Conservation (phyloP, 2,888 invertebrate genomes). For the Achlya flavicornis region DNA sequence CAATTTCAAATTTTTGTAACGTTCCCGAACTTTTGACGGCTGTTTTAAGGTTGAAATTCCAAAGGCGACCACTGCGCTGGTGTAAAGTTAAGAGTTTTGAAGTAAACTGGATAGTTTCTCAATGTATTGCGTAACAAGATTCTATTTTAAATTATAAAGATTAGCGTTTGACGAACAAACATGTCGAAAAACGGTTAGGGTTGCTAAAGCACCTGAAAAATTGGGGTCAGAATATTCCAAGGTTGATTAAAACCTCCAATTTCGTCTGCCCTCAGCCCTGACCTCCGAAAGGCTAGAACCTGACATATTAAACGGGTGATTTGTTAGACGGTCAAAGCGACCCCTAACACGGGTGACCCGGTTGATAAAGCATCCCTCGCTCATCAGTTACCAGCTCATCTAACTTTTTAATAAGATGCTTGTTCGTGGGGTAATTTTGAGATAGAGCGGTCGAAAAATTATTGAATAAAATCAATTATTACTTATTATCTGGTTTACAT, state of each 20-base stretch:
- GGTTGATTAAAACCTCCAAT: no score
- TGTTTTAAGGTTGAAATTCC: not conserved
- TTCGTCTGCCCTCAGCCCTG: not conserved
- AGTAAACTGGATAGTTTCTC: not conserved
- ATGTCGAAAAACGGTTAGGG: no score
- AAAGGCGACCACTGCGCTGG: not conserved
- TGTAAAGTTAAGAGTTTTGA: not conserved
- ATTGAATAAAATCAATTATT: no score
- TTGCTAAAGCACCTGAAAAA: no score
- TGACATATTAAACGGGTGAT: not conserved
- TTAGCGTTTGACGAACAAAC: no score
- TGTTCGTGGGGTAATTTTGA: not conserved
- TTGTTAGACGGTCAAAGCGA: not conserved
- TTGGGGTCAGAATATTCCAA: no score
- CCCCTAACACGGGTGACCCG: not conserved
- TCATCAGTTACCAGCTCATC: constrained; percentile 6
- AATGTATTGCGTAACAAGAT: no score
- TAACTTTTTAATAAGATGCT: constrained; percentile 11
- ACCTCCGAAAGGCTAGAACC: not conserved
- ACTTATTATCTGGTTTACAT: no score
- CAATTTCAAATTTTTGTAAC: not conserved
- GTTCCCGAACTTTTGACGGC: not conserved
- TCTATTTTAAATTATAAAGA: no score
- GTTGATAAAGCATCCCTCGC: constrained; percentile 5
- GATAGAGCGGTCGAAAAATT: no score